Evolutionary conservation across 2,888 invertebrate genomes (phyloP), one percentile per base, ranked within the genome.

Genomic region (Epirrhoe tristata): DNA sequence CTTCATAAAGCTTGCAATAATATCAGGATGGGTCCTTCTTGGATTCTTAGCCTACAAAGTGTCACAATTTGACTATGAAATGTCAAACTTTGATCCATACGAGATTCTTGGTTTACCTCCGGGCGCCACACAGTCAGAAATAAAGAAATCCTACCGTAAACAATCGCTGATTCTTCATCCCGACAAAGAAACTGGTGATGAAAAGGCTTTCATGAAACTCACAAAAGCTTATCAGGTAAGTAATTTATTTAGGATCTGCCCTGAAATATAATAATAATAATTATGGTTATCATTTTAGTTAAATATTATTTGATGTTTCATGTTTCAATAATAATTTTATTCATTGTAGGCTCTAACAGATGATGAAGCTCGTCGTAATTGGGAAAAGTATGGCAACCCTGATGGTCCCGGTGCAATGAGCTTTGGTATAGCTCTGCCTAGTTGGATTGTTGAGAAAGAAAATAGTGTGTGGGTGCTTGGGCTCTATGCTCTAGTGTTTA

Each of bases 361-460:
- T 93, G 99, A 99, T 75, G 98, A 99, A 87, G 97, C 99, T 1
- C 95, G 98, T 72, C 96, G 97, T 85, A 99, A 99, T 92, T 99
- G 99, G 98, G 99, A 99, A 85, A 98, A 98, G 86, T 99, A 99
- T 95, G 99, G 99, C 24, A 99, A 99, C 94, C 99, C 99, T 0
- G 99, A 99, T 94, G 99, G 99, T 3, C 99, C 99, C 0, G 99
- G 99, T 72, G 99, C 99, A 31, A 99, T 99, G 96, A 98, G 98
- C 79, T 99, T 99, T 95, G 99, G 99, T 66, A 99, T 99, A 85
- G 99, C 99, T 6, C 89, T 99, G 61, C 99, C 99, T 6, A 99
- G 99, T 62, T 99, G 99, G 99, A 99, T 99, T 87, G 99, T 99
- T 8, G 99, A 99, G 84, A 99, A 99, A 87, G 98, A 99, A 90